Base-by-base conservation (phyloP, 2,888 invertebrate species). In the Tryphoninae sp. region DNA sequence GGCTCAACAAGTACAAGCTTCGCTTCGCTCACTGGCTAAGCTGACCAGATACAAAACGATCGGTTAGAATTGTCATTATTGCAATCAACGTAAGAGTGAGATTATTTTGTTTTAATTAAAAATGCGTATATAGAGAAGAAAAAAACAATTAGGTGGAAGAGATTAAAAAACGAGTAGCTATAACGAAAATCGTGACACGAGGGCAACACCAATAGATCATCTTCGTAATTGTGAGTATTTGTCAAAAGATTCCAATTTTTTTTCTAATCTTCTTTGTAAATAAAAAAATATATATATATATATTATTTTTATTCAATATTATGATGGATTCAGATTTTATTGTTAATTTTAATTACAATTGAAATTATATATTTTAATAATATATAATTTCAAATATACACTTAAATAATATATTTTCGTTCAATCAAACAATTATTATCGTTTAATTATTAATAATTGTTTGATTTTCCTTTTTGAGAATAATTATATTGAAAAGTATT, bases 1-100 rank as follows among this genome's bases (percentile, higher is more conserved):
- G 88, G 89, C 89, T 90, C 89, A 90, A 90, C 90, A 90, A 89
- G 90, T 90, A 89, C 85, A 84, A 86, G 86, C 88, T 81, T 77
- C 71, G 62, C 73, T 72, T 33, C 53, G 19, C 49, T 40, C 40
- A 61, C 51, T 53, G 69, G 77, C 22, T 49, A 13, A 51, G 55
- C 45, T 49, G 19, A 33, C 23, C 58, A 65, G 23, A 67, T 67
- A 64, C 23, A 42, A 74, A 75, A 65, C 69, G 22, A 59, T 40
- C 45, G 62, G 62, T 77, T 77, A 33, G 23, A 68, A 58, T 72
- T 53, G 61, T 42, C 65, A 6, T 58, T 45, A n/a, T 1, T 23
- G 9, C 11, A n/a, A 33, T 40, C 9, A 6, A 19, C 9, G 13
- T 6, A 13, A 53, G 16, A 58, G 42, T 26, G 16, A 19, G n/a